A percentile compares a stretch with the other conserved stretches of the same genome.
phyloP scores from a whole-genome alignment of 2,113 vertebrate genomes.

The Otocyon megalotis region DNA sequence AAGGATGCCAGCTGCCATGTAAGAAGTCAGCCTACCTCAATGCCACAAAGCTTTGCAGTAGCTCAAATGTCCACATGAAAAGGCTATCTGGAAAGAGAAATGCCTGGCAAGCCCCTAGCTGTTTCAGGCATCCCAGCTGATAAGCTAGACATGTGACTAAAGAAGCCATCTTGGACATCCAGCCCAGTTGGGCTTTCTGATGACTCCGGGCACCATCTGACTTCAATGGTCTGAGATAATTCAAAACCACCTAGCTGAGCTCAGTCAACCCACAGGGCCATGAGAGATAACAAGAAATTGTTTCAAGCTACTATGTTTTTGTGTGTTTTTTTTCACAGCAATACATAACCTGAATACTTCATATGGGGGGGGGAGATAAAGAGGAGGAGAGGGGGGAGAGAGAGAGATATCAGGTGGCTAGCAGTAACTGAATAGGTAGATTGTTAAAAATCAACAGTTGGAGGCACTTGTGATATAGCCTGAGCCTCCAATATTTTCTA shows the following conservation, averaged over 20 bases:
- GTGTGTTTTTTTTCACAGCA: background rate
- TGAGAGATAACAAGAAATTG: constrained; percentile 19
- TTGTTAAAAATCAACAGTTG: constrained; percentile 24
- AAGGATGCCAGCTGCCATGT: background rate
- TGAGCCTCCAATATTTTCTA: constrained; percentile 53
- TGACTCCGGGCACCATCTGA: background rate
- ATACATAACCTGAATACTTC: background rate
- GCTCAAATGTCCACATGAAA: background rate
- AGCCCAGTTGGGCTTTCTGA: background rate
- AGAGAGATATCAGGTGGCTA: background rate
- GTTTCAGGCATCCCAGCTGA: background rate
- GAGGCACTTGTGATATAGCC: constrained; percentile 2
- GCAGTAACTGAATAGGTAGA: constrained; percentile 2
- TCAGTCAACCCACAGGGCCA: background rate
- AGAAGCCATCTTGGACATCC: background rate
- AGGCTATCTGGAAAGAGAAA: background rate
- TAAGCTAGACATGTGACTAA: background rate
- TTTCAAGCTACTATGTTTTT: constrained; percentile 8
- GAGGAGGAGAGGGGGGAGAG: too few species aligned
- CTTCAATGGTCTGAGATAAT: background rate
- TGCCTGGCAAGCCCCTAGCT: background rate
- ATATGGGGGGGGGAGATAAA: background rate
- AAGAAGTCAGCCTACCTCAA: background rate
- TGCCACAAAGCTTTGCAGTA: background rate
- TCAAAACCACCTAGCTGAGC: background rate